Conservation (phyloP, 37 sponge, comb jelly and placozoan genomes). For the Mnemiopsis leidyi region DNA sequence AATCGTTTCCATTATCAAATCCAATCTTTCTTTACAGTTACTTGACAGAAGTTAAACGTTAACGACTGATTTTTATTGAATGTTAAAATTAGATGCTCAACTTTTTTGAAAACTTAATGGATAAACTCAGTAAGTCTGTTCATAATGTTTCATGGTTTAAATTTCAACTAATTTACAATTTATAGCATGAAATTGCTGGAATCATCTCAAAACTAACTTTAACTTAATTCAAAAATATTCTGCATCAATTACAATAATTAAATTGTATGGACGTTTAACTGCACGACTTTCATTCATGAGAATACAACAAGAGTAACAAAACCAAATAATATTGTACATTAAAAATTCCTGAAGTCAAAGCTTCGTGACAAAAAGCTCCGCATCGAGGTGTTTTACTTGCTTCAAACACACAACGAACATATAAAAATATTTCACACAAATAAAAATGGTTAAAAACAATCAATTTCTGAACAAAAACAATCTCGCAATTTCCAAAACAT, state of each 20-base stretch:
- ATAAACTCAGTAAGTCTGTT: background rate
- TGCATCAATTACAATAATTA: too few relatives aligned
- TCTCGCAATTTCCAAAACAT: background rate
- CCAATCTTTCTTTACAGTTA: too few relatives aligned
- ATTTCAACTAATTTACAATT: background rate
- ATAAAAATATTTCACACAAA: slow-evolving; percentile 16
- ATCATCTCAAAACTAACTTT: background rate
- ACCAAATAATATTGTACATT: background rate
- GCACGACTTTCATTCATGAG: background rate
- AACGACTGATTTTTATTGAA: too few relatives aligned
- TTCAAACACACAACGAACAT: background rate
- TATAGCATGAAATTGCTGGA: background rate
- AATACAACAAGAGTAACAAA: too few relatives aligned
- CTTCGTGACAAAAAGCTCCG: background rate
- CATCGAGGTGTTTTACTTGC: background rate
- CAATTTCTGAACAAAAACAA: background rate
- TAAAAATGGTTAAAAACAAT: background rate
- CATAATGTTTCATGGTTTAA: too few relatives aligned
- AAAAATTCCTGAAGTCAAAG: background rate
- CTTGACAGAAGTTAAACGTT: too few relatives aligned
- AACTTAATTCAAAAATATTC: too few relatives aligned
- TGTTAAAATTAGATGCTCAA: too few relatives aligned
- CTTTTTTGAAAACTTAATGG: background rate
- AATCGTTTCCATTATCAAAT: too few relatives aligned
- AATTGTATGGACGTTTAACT: background rate